Conservation (phyloP, 30 jellyfish, hydroid and myxozoan species). For the Cassiopea xamachana region DNA sequence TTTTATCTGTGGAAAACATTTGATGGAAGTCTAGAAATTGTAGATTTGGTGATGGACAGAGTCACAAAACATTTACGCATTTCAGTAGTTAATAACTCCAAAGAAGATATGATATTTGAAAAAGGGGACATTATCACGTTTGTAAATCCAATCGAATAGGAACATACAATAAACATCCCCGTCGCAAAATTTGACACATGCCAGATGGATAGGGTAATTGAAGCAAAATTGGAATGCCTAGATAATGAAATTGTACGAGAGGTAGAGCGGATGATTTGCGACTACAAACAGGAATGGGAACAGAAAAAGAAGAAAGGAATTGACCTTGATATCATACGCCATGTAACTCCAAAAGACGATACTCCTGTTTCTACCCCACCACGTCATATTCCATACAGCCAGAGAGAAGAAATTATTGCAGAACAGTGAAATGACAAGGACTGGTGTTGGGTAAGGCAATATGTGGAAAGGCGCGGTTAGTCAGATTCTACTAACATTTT, state of each 20-base stretch:
- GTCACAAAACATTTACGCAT: not conserved
- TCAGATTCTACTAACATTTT: not conserved
- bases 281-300: not conserved
- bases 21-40: constrained; percentile 1
- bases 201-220: not conserved
- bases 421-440: constrained; percentile 22
- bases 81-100: not conserved
- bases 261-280: not conserved
- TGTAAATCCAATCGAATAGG: not conserved
- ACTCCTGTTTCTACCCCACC: constrained; percentile 21
- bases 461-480: constrained; percentile 7
- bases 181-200: not conserved
- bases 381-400: constrained; percentile 37
- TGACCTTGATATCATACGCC: not conserved
- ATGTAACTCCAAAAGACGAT: not conserved
- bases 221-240: not conserved
- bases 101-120: not conserved
- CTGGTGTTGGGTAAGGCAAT: not conserved
- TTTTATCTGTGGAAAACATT: not conserved
- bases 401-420: constrained; percentile 15
- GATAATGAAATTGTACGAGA: not conserved
- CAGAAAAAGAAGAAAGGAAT: not conserved
- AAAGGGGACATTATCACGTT: constrained; percentile 14
- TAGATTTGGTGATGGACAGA: not conserved
- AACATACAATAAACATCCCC: not conserved